Conservation (phyloP, 2,113 vertebrate genomes). For the Protobothrops mucrosquamatus region DNA sequence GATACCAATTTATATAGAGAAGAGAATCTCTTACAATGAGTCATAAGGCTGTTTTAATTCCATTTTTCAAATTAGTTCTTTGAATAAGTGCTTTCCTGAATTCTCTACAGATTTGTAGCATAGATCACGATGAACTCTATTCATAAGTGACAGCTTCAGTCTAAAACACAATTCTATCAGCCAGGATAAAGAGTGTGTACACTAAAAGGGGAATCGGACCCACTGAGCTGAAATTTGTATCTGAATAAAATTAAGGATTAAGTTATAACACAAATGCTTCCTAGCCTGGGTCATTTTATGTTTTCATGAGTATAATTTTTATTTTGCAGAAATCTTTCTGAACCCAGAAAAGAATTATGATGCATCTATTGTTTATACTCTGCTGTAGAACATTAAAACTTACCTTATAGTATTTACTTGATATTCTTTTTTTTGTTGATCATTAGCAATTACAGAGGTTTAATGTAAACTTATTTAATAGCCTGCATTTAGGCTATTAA, state of each 20-base stretch:
- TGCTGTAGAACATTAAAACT: background rate
- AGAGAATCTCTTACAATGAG: background rate
- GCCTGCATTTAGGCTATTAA: background rate
- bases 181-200: background rate
- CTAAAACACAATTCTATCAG: background rate
- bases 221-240: background rate
- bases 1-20: background rate
- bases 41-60: background rate
- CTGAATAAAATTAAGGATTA: background rate
- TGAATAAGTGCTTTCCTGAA: background rate
- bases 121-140: background rate
- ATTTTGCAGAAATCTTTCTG: background rate
- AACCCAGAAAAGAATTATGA: background rate
- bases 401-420: background rate
- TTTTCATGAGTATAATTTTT: background rate
- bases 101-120: background rate
- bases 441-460: background rate
- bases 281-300: background rate
- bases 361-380: background rate
- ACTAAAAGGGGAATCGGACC: background rate
- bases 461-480: background rate
- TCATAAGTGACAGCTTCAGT: background rate
- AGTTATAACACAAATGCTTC: background rate
- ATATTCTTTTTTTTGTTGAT: background rate
- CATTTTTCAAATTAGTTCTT: background rate